phyloP scores from a whole-genome alignment of 2,113 vertebrate species.

The Lontra canadensis region DNA sequence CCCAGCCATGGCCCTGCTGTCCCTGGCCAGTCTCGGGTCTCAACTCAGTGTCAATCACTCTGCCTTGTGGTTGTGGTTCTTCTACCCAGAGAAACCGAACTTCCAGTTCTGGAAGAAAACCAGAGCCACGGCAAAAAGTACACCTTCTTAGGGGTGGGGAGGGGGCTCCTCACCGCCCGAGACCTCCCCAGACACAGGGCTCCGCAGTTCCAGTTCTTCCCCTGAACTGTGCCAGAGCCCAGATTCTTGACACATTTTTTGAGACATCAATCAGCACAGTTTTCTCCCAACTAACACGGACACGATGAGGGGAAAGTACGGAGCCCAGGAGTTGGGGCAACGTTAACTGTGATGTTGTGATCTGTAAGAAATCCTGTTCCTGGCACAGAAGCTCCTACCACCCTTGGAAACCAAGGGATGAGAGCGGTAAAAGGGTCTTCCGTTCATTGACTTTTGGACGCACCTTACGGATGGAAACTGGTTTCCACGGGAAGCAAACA shows the following conservation, averaged over 20 bases:
- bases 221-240: background rate
- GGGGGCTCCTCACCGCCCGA: background rate
- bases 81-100: background rate
- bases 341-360: background rate
- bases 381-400: background rate
- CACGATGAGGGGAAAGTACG: background rate
- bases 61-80: background rate
- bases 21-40: background rate
- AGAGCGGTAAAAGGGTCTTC: background rate
- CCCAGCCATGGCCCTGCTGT: background rate
- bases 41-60: background rate
- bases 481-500: background rate
- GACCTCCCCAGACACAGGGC: background rate
- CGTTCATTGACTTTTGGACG: background rate
- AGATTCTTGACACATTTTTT: background rate
- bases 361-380: background rate
- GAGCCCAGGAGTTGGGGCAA: background rate
- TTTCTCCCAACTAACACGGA: background rate
- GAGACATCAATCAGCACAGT: background rate
- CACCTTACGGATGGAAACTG: background rate
- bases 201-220: background rate
- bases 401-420: background rate
- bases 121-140: background rate
- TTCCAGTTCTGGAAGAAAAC: background rate
- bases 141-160: background rate